A percentile compares a stretch with the other conserved stretches of the same genome.
These are phyloP conservation scores for Saxidomus purpurata DNA, from an alignment of 1,140 invertebrate genomes.

Conservation along the genomic window DNA sequence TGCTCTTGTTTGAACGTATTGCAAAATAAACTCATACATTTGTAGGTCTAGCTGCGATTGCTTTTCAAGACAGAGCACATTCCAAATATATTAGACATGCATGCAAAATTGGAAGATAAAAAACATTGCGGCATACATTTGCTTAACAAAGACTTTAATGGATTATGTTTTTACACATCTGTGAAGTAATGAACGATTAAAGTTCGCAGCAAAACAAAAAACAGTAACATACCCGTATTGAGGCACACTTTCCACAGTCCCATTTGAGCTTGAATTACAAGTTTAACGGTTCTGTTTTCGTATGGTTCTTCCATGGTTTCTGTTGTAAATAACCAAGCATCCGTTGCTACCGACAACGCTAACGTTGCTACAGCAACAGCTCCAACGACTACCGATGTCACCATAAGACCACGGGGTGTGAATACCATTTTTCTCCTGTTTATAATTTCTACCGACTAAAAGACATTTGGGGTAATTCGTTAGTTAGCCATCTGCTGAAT, in stretches of 20 bases:
- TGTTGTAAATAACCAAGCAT: constrained; percentile 76
- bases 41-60: too few species aligned
- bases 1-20: too few species aligned
- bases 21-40: too few species aligned
- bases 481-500: background rate
- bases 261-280: constrained; percentile 44
- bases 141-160: too few species aligned
- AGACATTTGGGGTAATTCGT: background rate
- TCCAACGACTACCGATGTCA: constrained; percentile 68
- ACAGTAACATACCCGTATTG: constrained; percentile 19
- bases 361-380: constrained; percentile 70
- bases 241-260: constrained; percentile 67
- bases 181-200: too few species aligned
- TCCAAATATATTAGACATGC: too few species aligned
- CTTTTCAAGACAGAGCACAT: too few species aligned
- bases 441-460: background rate
- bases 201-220: background rate
- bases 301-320: constrained; percentile 49
- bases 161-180: too few species aligned
- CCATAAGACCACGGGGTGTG: constrained; percentile 57
- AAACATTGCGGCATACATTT: too few species aligned
- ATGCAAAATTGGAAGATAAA: too few species aligned
- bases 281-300: constrained; percentile 45
- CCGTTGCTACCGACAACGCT: constrained; percentile 73
- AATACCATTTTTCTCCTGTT: constrained; percentile 33